phyloP scores from a whole-genome alignment of 1,140 invertebrate species.

The Olivierus martensii region DNA sequence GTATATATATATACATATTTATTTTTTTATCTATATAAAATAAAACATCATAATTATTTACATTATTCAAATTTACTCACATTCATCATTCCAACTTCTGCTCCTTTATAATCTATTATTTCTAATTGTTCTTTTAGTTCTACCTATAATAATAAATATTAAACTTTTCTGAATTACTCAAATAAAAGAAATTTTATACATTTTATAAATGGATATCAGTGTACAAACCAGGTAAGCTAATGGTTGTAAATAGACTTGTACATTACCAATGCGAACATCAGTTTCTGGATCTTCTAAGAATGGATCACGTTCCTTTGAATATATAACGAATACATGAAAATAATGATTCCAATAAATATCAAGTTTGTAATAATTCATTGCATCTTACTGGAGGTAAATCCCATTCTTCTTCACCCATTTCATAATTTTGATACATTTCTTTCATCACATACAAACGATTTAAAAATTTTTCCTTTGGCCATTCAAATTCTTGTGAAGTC shows the following conservation, averaged over 20 bases:
- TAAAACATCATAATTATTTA: not conserved
- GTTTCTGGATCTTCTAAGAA: conserved; percentile 42
- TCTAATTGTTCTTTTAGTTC: conserved; percentile 41
- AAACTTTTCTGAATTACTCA: too few species aligned
- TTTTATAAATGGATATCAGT: too few species aligned
- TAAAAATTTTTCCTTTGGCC: conserved; percentile 41
- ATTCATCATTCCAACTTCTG: conserved; percentile 39
- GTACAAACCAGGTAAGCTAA: conserved; percentile 36
- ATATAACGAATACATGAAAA: too few species aligned
- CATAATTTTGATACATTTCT: conserved; percentile 45
- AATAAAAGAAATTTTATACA: too few species aligned
- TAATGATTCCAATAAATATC: too few species aligned
- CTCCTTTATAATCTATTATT: conserved; percentile 38
- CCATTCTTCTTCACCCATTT: conserved; percentile 38
- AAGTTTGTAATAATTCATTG: too few species aligned
- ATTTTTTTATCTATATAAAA: too few species aligned
- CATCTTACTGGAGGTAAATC: conserved; percentile 36
- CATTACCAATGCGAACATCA: conserved; percentile 43
- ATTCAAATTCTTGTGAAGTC: conserved; percentile 42
- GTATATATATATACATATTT: conserved; percentile 4
- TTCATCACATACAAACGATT: conserved; percentile 46
- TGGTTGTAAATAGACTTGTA: conserved; percentile 40
- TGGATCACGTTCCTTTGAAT: conserved; percentile 46
- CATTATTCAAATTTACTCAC: conserved; percentile 26
- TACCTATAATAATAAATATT: conserved; percentile 26